Evolutionary conservation across 2,113 vertebrate species (phyloP).

Genomic region (Phalacrocorax pelagicus): DNA sequence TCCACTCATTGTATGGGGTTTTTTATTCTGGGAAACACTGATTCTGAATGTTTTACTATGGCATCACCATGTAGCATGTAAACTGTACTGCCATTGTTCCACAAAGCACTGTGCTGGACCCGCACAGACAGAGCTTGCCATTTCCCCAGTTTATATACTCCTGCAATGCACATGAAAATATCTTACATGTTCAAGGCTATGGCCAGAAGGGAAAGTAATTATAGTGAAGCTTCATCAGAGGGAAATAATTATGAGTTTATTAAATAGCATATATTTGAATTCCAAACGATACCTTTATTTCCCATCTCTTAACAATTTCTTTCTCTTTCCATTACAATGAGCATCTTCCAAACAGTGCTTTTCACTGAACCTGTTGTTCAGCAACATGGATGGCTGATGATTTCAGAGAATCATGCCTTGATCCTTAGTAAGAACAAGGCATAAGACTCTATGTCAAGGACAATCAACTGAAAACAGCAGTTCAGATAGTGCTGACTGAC

Average conservation of each 20-base stretch:
- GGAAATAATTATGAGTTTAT: background rate
- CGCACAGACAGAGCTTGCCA: background rate
- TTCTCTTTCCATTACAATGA: background rate
- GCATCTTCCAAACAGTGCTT: background rate
- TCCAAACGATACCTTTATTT: background rate
- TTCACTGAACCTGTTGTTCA: background rate
- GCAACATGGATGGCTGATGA: background rate
- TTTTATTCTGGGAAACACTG: slow-evolving; percentile 4
- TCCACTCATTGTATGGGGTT: background rate
- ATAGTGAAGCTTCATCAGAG: background rate
- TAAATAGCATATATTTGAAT: background rate
- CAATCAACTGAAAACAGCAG: background rate
- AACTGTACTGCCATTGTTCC: background rate
- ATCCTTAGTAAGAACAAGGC: background rate
- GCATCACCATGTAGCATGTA: background rate
- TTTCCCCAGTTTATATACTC: background rate
- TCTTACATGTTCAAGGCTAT: background rate
- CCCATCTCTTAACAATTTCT: background rate
- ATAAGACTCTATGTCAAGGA: background rate
- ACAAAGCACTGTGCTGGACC: background rate
- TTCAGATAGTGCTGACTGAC: background rate
- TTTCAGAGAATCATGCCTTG: background rate
- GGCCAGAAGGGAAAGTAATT: background rate
- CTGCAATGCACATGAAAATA: background rate
- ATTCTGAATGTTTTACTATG: background rate